Conservation (phyloP, 2,113 vertebrate genomes). For the Megaceryle maxima region DNA sequence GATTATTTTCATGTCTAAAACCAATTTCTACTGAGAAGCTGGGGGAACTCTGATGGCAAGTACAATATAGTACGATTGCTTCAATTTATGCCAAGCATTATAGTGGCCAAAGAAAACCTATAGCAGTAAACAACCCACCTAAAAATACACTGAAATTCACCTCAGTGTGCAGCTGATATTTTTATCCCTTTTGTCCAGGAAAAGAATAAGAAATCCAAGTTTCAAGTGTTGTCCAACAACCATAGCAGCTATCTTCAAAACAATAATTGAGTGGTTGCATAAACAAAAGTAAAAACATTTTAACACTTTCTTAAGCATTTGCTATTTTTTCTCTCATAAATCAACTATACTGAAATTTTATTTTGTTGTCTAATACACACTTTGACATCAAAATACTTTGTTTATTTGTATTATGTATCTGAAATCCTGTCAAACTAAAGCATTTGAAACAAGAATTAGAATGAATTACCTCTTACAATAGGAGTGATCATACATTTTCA, state of each 20-base stretch:
- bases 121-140: background rate
- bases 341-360: background rate
- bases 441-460: background rate
- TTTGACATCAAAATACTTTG: background rate
- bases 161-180: background rate
- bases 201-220: background rate
- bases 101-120: background rate
- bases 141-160: slow-evolving; percentile 22
- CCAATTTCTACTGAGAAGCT: slow-evolving; percentile 35
- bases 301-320: background rate
- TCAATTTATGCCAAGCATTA: slow-evolving; percentile 25
- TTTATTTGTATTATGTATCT: background rate
- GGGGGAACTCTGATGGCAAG: slow-evolving; percentile 15
- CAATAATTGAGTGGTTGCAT: background rate
- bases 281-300: background rate
- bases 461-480: background rate
- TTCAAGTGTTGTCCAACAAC: background rate
- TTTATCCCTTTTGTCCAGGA: background rate
- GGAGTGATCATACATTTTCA: background rate
- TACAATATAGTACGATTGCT: slow-evolving; percentile 32
- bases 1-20: slow-evolving; percentile 59
- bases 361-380: background rate
- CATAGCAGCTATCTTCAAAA: background rate
- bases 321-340: background rate
- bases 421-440: background rate